Conservation (phyloP, 2,888 invertebrate genomes). For the Meandrusa payeni region DNA sequence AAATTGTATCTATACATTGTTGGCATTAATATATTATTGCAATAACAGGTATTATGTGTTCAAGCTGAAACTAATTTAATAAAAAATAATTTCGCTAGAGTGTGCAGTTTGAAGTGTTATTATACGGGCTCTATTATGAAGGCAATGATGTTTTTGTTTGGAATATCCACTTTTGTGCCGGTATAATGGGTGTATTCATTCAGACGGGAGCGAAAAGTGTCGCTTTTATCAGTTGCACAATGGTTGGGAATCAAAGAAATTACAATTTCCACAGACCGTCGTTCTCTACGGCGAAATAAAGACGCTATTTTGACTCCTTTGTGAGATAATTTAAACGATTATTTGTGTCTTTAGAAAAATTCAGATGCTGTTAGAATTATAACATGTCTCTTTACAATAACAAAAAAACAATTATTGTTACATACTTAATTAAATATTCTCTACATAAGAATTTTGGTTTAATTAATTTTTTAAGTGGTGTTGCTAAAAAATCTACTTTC, state of each 20-base stretch:
- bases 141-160: conserved; percentile 71
- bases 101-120: conserved; percentile 58
- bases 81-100: conserved; percentile 19
- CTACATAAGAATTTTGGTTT: no score
- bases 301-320: conserved; percentile 27
- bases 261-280: conserved; percentile 56
- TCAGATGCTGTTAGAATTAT: no score
- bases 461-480: no score
- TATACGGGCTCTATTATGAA: conserved; percentile 52
- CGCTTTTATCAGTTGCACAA: conserved; percentile 75
- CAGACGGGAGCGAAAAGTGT: conserved; percentile 72
- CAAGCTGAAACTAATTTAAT: conserved; percentile 12
- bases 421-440: no score
- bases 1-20: no score
- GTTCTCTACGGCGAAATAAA: conserved; percentile 55
- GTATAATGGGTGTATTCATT: conserved; percentile 77
- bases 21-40: no score
- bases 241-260: conserved; percentile 76
- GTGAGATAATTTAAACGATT: conserved; percentile 26
- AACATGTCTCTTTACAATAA: no score
- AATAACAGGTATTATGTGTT: no score
- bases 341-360: conserved; percentile 15
- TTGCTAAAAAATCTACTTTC: no score
- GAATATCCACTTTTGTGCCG: conserved; percentile 72
- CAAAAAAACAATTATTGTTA: no score